Evolutionary conservation across 2,113 vertebrate genomes (phyloP).

Genomic region (Galeopterus variegatus): DNA sequence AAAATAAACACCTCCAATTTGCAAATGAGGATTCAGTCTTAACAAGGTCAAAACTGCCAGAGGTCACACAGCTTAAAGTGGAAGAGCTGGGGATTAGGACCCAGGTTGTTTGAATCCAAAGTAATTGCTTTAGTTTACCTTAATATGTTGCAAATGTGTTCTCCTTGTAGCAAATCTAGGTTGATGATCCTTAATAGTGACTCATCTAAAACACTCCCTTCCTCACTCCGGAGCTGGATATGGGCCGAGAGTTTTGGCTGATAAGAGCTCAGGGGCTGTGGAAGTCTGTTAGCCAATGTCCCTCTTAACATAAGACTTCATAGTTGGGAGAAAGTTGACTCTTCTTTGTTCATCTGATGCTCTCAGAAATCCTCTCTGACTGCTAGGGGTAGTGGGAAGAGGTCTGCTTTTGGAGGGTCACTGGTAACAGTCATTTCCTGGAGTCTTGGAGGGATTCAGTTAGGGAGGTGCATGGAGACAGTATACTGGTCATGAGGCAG

Average conservation of each 20-base stretch:
- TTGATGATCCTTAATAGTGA: background rate
- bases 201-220: background rate
- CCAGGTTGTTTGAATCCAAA: background rate
- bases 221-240: background rate
- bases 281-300: background rate
- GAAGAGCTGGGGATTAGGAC: background rate
- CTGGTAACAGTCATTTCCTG: background rate
- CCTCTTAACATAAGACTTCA: background rate
- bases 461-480: background rate
- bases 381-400: background rate
- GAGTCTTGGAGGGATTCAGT: background rate
- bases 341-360: background rate
- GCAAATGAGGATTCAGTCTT: background rate
- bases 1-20: background rate
- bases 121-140: background rate
- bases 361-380: background rate
- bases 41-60: background rate
- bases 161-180: background rate
- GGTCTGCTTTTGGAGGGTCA: background rate
- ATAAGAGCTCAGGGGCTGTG: background rate
- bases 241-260: background rate
- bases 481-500: background rate
- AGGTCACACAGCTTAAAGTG: background rate
- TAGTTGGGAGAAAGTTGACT: background rate
- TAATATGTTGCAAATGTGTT: background rate